phyloP scores from a whole-genome alignment of 2,113 vertebrate genomes.

The Siniperca chuatsi region DNA sequence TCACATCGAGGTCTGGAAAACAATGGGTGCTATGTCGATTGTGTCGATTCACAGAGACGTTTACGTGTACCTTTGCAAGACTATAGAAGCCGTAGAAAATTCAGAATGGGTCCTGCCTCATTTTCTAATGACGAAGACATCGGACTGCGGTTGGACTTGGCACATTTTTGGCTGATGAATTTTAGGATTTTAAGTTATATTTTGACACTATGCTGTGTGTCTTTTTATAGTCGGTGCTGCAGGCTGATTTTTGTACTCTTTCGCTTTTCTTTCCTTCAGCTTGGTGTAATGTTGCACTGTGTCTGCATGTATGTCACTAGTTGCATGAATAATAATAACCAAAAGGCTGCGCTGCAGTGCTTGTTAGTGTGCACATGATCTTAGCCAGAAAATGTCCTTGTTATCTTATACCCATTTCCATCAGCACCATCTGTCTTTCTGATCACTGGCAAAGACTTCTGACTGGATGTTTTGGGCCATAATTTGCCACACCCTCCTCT shows the following conservation, averaged over 20 bases:
- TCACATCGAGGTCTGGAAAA: no score
- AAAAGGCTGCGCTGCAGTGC: background rate
- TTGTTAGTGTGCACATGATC: background rate
- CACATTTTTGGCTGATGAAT: no score
- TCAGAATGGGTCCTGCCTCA: no score
- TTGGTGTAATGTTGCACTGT: background rate
- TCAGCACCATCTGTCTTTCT: background rate
- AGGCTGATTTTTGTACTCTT: background rate
- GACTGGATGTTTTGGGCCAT: background rate
- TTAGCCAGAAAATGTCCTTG: background rate
- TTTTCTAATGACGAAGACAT: no score
- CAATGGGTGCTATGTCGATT: no score
- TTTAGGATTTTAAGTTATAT: no score
- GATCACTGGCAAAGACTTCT: no score
- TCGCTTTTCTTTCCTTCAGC: background rate
- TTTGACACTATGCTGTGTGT: no score
- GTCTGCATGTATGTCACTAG: background rate
- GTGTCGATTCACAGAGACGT: no score
- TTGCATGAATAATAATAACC: background rate
- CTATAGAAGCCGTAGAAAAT: no score
- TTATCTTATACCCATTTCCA: background rate
- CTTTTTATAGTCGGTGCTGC: background rate
- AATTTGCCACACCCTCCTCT: background rate
- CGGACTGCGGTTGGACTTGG: no score
- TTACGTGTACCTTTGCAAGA: no score